Evolutionary conservation across 1,140 invertebrate genomes (phyloP).

Genomic region (Papilio aristodemus): DNA sequence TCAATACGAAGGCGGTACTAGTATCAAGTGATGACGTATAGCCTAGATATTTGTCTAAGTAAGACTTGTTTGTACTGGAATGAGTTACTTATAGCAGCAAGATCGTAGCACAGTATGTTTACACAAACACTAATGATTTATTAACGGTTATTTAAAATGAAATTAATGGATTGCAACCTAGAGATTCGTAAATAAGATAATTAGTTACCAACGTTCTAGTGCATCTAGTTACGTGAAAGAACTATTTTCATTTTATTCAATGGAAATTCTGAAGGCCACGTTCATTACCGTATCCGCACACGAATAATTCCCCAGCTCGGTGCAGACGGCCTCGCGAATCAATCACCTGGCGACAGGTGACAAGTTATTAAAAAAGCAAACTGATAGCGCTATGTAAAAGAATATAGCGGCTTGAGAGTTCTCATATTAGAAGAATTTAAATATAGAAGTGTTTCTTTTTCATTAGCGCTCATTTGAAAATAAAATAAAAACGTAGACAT

Average conservation of each 20-base stretch:
- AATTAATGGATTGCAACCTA: constrained; percentile 12
- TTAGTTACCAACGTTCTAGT: neutral
- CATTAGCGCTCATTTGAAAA: no score
- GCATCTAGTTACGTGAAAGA: constrained; percentile 1
- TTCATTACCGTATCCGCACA: constrained; percentile 42
- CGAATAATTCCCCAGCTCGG: constrained; percentile 54
- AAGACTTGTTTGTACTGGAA: constrained; percentile 2
- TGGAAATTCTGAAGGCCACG: constrained; percentile 23
- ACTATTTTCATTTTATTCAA: constrained; percentile 5
- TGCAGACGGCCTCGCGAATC: constrained; percentile 53
- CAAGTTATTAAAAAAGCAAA: constrained; percentile 40
- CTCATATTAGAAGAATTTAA: constrained; percentile 9
- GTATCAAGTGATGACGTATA: constrained; percentile 1
- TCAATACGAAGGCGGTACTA: neutral
- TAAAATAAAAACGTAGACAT: no score
- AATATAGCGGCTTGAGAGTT: neutral
- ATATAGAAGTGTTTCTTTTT: neutral
- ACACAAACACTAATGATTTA: constrained; percentile 24
- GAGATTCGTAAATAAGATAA: constrained; percentile 12
- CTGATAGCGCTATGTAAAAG: constrained; percentile 29
- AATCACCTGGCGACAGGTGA: constrained; percentile 53
- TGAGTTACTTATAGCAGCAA: constrained; percentile 3
- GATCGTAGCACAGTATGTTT: constrained; percentile 8
- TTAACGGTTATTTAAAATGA: constrained; percentile 26
- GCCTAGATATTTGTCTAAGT: neutral